Evolutionary conservation across 2,888 invertebrate genomes (phyloP).

Genomic region (Clivina fossor): DNA sequence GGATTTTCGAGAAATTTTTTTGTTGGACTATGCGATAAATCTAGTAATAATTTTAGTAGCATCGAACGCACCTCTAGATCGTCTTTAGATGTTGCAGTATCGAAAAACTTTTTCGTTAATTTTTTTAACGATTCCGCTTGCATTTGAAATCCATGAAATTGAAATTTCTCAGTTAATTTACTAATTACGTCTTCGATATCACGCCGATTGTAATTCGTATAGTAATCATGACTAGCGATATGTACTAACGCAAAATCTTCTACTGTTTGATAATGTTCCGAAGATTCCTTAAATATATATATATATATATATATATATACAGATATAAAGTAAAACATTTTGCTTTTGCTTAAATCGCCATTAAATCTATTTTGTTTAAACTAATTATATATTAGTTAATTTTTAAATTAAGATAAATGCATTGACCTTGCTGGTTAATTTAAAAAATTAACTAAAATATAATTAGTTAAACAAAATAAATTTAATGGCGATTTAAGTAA

Average conservation of each 20-base stretch:
- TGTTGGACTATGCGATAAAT: conserved; percentile 49
- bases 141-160: conserved; percentile 48
- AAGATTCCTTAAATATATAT: conserved; percentile 43
- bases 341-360: no score
- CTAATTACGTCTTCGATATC: conserved; percentile 47
- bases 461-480: no score
- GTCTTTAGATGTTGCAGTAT: conserved; percentile 40
- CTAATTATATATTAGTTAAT: no score
- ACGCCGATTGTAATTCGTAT: conserved; percentile 46
- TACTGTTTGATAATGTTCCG: conserved; percentile 43
- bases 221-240: conserved; percentile 46
- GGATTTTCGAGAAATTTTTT: conserved; percentile 46
- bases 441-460: no score
- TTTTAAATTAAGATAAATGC: no score
- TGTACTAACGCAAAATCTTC: conserved; percentile 44
- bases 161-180: conserved; percentile 49
- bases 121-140: conserved; percentile 46
- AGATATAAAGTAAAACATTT: no score
- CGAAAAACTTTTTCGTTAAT: conserved; percentile 45
- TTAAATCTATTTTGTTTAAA: no score
- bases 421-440: no score
- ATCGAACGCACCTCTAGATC: conserved; percentile 45
- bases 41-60: conserved; percentile 48
- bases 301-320: not conserved
- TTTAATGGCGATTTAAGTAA: no score